Evolutionary conservation across 2,797 vertebrate species (phyloP), one percentile per base, ranked within the genome.

Genomic region (Todus mexicanus): DNA sequence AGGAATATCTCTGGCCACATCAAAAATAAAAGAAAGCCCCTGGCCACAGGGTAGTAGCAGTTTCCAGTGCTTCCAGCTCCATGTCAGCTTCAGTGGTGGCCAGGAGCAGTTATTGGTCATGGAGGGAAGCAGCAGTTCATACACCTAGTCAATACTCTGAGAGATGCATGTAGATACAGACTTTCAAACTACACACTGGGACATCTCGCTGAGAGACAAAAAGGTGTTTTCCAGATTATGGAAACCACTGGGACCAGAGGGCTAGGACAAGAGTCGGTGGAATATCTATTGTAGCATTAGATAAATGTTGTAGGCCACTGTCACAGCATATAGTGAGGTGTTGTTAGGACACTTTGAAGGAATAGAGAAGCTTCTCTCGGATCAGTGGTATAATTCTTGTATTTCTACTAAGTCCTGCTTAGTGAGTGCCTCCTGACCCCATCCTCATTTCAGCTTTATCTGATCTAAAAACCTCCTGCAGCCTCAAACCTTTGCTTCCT

Each of bases 81-180:
- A 68, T 9, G 12, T 27, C 26, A 68, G 12, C 38, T 70, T 83
- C 31, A 35, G 16, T 33, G 19, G 29, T 22, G 66, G 35, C 27
- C 45, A 56, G 26, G 29, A 53, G 12, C 4, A 1, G 2, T 50
- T 15, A 50, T 21, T 65, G 42, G 54, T 79, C 68, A 47, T 8
- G 31, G 64, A 54, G 31, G 15, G 22, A 77, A 81, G 57, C 15
- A 84, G 40, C 0, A 0, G 16, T 65, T 84, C 5, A 1, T 53
- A 43, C 15, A 65, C 7, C 17, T 63, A 12, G 5, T 54, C 64
- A 27, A 4, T 82, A 1, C 38, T 82, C 27, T 65, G 29, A 13
- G 22, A 90, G 21, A 27, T 51, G 43, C 19, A 69, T 16, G 9
- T 35, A 31, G 35, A 59, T 8, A 10, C 5, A 35, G 43, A 13